phyloP scores from a whole-genome alignment of 2,113 vertebrate species.

The Callaeas wilsoni region DNA sequence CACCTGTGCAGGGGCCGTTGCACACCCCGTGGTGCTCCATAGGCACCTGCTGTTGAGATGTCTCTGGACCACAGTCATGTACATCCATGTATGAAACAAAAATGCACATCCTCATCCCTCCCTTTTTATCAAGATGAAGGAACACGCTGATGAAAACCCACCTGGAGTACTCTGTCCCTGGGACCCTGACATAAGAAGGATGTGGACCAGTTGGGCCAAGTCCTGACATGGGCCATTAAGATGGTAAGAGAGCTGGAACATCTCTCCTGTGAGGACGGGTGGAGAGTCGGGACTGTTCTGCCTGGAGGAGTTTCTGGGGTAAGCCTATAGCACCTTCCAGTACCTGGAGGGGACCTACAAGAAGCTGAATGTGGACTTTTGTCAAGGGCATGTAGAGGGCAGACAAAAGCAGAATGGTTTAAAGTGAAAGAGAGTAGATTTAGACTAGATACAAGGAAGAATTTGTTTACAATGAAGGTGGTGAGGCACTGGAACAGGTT shows the following conservation, averaged over 20 bases:
- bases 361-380: not conserved
- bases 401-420: not conserved
- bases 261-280: not conserved
- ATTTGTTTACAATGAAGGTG: not conserved
- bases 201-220: not conserved
- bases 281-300: not conserved
- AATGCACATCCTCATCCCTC: too few relatives aligned
- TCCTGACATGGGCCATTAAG: not conserved
- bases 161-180: not conserved
- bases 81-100: not conserved
- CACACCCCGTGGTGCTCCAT: not conserved
- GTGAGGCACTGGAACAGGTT: not conserved
- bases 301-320: not conserved
- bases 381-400: not conserved
- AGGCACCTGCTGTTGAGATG: not conserved
- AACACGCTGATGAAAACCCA: not conserved
- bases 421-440: not conserved
- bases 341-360: accelerated
- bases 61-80: accelerated
- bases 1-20: too few relatives aligned
- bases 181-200: not conserved
- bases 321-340: not conserved
- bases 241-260: not conserved
- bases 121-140: not conserved
- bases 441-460: not conserved